A percentile compares a stretch with the other conserved stretches of the same genome.
phyloP scores from a whole-genome alignment of 2,113 vertebrate species.

The Periophthalmodon schlosseri region DNA sequence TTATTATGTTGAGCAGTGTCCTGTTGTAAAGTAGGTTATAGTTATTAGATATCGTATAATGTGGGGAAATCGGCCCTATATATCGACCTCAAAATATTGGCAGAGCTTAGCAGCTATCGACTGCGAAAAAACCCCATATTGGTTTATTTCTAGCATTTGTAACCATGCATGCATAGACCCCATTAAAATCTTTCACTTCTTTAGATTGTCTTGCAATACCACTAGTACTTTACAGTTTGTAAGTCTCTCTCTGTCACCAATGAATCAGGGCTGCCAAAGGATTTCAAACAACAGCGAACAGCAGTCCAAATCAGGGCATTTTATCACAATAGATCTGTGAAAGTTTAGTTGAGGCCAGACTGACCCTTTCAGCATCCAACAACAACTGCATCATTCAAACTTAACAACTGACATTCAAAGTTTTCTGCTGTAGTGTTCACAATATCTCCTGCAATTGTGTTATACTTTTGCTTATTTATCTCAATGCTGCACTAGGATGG shows the following conservation, averaged over 20 bases:
- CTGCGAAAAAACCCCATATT: too few relatives aligned
- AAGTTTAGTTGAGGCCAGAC: neutral
- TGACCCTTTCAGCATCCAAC: neutral
- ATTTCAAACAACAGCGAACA: neutral
- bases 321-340: neutral
- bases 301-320: neutral
- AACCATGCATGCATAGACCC: too few relatives aligned
- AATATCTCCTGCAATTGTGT: neutral
- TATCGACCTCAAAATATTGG: too few relatives aligned
- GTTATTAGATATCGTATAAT: too few relatives aligned
- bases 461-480: constrained; percentile 17
- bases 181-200: too few relatives aligned
- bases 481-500: constrained; percentile 6
- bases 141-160: too few relatives aligned
- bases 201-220: too few relatives aligned
- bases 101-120: too few relatives aligned
- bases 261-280: neutral
- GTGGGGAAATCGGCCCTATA: too few relatives aligned
- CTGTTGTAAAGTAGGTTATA: too few relatives aligned
- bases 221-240: too few relatives aligned
- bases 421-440: neutral
- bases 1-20: too few relatives aligned
- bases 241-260: neutral
- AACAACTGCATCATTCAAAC: neutral
- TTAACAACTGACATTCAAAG: neutral